Evolutionary conservation across 2,797 vertebrate genomes (phyloP).

Genomic region (Eremophila alpestris): DNA sequence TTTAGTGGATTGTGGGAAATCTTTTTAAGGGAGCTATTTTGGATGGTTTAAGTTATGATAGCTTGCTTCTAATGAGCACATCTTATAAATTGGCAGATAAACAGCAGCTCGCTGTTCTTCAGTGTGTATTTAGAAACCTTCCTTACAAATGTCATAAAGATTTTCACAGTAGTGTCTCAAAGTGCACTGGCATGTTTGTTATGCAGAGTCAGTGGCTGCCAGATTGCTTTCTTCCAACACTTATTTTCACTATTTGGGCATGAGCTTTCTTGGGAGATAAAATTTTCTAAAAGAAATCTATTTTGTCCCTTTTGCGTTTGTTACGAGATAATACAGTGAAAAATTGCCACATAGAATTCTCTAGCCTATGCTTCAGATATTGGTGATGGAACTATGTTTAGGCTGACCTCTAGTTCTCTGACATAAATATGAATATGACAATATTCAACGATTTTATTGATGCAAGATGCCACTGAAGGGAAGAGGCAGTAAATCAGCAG

Average conservation of each 20-base stretch:
- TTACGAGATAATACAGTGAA: not conserved
- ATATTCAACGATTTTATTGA: not conserved
- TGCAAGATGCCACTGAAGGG: not conserved
- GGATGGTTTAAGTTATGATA: not conserved
- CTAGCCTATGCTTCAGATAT: not conserved
- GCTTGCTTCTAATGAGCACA: not conserved
- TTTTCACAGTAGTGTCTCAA: not conserved
- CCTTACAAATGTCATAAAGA: not conserved
- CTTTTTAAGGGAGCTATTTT: not conserved
- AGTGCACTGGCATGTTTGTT: not conserved
- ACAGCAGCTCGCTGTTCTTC: not conserved
- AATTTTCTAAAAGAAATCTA: not conserved
- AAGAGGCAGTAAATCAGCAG: not conserved
- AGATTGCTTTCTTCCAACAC: not conserved
- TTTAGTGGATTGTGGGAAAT: not conserved
- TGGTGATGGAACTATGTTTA: not conserved
- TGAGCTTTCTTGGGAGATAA: not conserved
- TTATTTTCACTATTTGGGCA: not conserved
- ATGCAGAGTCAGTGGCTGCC: not conserved
- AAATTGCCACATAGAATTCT: not conserved
- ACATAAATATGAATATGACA: not conserved
- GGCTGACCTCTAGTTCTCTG: not conserved
- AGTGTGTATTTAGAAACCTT: not conserved
- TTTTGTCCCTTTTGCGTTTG: not conserved
- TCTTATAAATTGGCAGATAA: not conserved